Percentiles rank a stretch among this genome's conserved stretches.
Evolutionary conservation across 2,888 invertebrate genomes (phyloP).

Genomic region (Slavum lentiscoides): DNA sequence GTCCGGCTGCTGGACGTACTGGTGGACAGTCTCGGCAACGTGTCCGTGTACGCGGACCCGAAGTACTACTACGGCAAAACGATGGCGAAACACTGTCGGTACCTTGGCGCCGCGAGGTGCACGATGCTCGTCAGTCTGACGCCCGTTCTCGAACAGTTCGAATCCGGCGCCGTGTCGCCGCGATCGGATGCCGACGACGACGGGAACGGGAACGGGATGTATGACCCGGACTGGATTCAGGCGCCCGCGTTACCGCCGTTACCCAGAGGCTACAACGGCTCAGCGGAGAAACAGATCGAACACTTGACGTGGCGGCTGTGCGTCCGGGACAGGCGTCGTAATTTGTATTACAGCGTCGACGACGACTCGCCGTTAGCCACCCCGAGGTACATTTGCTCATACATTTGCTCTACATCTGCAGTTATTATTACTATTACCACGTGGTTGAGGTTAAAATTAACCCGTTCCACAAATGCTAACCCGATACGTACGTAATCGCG

Average conservation of each 20-base stretch:
- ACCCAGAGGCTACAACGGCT: constrained; percentile 20
- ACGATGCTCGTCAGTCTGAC: constrained; percentile 55
- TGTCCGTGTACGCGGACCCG: constrained; percentile 56
- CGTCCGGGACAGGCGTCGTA: constrained; percentile 56
- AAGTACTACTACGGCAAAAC: constrained; percentile 54
- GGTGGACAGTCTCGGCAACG: constrained; percentile 56
- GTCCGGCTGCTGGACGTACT: constrained; percentile 55
- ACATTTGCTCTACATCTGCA: too few relatives aligned
- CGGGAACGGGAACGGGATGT: constrained; percentile 53
- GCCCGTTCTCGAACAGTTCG: constrained; percentile 56
- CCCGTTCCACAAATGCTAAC: too few relatives aligned
- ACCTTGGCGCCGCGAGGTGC: constrained; percentile 55
- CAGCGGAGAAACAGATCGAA: constrained; percentile 56
- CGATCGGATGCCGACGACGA: constrained; percentile 24
- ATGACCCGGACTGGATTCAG: constrained; percentile 57
- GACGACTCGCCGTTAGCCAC: constrained; percentile 28
- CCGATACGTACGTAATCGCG: too few relatives aligned
- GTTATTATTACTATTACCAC: too few relatives aligned
- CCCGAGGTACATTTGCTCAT: constrained; percentile 33
- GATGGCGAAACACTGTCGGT: constrained; percentile 54
- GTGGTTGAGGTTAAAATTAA: too few relatives aligned
- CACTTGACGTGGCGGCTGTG: constrained; percentile 56
- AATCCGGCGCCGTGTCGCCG: constrained; percentile 8
- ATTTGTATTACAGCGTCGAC: constrained; percentile 56
- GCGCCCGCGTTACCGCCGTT: constrained; percentile 55